These are phyloP conservation scores for Helleia helle DNA, from an alignment of 2,888 invertebrate genomes.

Conservation along the genomic window DNA sequence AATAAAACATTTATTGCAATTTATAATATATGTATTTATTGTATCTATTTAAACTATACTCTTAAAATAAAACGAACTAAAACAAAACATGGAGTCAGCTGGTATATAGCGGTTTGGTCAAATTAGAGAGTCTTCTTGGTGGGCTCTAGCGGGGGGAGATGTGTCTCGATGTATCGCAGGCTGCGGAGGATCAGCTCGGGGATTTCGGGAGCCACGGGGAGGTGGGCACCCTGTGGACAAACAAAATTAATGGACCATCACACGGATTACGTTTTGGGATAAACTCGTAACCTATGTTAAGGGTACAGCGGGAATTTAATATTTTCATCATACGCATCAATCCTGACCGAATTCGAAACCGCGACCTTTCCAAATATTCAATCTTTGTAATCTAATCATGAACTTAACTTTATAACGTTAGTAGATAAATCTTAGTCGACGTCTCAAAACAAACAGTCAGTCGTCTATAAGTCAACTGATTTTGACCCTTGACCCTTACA, in stretches of 20 bases:
- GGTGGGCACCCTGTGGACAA: slow-evolving; percentile 33
- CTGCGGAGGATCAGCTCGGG: slow-evolving; percentile 40
- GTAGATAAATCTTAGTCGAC: too few species aligned
- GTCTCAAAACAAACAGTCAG: too few species aligned
- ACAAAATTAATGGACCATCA: slow-evolving; percentile 8
- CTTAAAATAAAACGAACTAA: neutral
- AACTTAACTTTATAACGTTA: too few species aligned
- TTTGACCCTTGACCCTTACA: too few species aligned
- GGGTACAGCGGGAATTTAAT: too few species aligned
- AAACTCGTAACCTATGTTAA: too few species aligned
- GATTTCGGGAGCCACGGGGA: slow-evolving; percentile 36
- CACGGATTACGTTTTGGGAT: too few species aligned
- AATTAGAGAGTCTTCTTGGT: slow-evolving; percentile 13
- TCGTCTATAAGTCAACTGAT: too few species aligned
- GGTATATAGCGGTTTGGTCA: neutral
- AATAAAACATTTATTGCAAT: slow-evolving; percentile 1
- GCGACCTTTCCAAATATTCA: too few species aligned
- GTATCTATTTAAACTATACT: neutral
- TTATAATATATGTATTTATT: neutral
- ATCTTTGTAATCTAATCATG: too few species aligned
- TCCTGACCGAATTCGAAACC: too few species aligned
- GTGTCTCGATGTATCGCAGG: slow-evolving; percentile 37
- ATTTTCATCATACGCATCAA: too few species aligned
- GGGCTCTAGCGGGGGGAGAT: slow-evolving; percentile 27
- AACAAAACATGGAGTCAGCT: slow-evolving; percentile 1